Evolutionary conservation across 1,140 invertebrate species (phyloP).

Genomic region (Penaeus vannamei): DNA sequence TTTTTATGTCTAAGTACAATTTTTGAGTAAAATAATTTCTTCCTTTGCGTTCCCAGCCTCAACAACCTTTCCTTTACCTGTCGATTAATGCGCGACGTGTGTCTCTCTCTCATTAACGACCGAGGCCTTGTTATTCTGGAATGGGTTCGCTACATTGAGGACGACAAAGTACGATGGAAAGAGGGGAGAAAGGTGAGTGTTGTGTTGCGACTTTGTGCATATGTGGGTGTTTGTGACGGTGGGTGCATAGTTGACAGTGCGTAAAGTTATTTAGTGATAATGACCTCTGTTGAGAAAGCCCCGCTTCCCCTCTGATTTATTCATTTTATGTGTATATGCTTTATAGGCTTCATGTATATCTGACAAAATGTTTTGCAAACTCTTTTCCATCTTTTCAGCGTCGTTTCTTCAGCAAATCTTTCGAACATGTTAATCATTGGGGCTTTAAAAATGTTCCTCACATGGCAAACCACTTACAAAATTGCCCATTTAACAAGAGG

Average conservation of each 20-base stretch:
- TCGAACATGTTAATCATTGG: slow-evolving; percentile 44
- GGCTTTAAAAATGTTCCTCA: slow-evolving; percentile 42
- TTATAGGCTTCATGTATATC: not conserved
- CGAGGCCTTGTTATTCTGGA: slow-evolving; percentile 55
- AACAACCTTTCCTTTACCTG: slow-evolving; percentile 61
- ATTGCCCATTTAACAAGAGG: slow-evolving; percentile 50
- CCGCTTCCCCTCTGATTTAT: no score
- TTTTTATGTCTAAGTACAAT: not conserved
- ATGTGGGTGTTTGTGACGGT: not conserved
- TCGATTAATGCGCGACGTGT: slow-evolving; percentile 60
- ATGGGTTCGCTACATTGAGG: slow-evolving; percentile 51
- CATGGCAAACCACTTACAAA: slow-evolving; percentile 53
- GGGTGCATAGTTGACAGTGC: not conserved
- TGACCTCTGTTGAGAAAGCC: no score
- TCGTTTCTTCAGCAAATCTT: slow-evolving; percentile 58
- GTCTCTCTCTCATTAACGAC: slow-evolving; percentile 53
- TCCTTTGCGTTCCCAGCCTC: slow-evolving; percentile 30
- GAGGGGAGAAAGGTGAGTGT: slow-evolving; percentile 54
- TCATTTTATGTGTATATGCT: no score
- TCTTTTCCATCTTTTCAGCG: slow-evolving; percentile 41
- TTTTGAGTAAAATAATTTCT: not conserved
- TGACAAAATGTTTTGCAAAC: not conserved
- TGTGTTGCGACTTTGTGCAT: not conserved
- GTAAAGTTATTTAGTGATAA: no score
- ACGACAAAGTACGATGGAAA: slow-evolving; percentile 45